Conservation (phyloP, 2,797 vertebrate species). For the Rhinogobio ventralis region DNA sequence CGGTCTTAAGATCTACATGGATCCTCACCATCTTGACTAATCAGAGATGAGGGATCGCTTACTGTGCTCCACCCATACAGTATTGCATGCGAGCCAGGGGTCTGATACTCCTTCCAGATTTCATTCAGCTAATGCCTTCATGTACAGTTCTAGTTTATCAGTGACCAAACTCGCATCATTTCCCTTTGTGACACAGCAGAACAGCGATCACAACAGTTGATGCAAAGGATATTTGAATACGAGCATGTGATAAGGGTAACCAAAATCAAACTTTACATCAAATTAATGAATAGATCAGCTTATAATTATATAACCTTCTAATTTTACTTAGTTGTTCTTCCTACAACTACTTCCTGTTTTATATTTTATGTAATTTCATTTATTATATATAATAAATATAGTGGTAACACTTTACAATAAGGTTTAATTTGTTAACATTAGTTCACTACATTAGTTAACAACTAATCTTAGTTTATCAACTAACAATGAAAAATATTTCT, state of each 20-base stretch:
- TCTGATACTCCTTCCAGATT: background rate
- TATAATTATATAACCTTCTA: background rate
- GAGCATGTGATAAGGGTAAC: background rate
- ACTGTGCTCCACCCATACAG: constrained; percentile 37
- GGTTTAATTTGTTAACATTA: too few relatives aligned
- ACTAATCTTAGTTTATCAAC: too few relatives aligned
- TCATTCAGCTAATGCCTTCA: background rate
- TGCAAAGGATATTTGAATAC: background rate
- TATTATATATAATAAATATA: too few relatives aligned
- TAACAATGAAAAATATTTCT: too few relatives aligned
- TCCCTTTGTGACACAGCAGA: constrained; percentile 22
- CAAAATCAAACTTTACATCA: background rate
- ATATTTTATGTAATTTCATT: too few relatives aligned
- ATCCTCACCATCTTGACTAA: constrained; percentile 30
- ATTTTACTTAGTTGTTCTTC: background rate
- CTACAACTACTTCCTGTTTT: background rate
- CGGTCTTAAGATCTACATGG: constrained; percentile 27
- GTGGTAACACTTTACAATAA: too few relatives aligned
- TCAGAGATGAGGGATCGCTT: constrained; percentile 33
- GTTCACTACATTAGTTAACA: too few relatives aligned
- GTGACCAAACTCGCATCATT: background rate
- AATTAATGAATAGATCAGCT: background rate
- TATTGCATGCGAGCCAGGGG: background rate
- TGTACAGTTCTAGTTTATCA: background rate
- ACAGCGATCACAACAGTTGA: background rate